These are phyloP conservation scores for Eueremaeus valkanovi DNA, from an alignment of 2,888 invertebrate genomes.

Conservation along the genomic window DNA sequence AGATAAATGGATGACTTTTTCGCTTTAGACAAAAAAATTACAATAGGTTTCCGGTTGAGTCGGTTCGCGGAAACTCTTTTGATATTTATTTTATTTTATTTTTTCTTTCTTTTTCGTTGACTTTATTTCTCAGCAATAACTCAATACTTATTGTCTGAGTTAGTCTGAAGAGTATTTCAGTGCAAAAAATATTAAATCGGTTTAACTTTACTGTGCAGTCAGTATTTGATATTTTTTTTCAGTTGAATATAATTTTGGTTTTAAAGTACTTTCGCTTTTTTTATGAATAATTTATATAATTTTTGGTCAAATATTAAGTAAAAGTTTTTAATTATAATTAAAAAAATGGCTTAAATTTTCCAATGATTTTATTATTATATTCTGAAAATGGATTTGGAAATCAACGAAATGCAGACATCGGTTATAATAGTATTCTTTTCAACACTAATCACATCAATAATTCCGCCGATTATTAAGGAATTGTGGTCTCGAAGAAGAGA, in stretches of 20 bases:
- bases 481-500: conserved; percentile 11
- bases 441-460: not conserved
- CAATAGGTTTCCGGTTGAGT: not conserved
- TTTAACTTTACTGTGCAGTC: not conserved
- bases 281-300: too few relatives aligned
- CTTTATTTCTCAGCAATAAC: not conserved
- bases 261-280: too few relatives aligned
- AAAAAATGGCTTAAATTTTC: too few relatives aligned
- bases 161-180: not conserved
- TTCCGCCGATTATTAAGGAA: not conserved
- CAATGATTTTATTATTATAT: not conserved
- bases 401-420: not conserved
- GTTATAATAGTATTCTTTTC: not conserved
- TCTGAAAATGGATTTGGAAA: not conserved
- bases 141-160: not conserved
- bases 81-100: not conserved
- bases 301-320: too few relatives aligned
- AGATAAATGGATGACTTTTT: not conserved
- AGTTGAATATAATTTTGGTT: too few relatives aligned
- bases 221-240: not conserved
- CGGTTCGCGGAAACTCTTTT: not conserved
- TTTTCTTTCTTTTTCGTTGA: not conserved
- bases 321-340: too few relatives aligned
- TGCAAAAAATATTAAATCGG: not conserved
- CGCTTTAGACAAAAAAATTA: not conserved